phyloP scores from a whole-genome alignment of 2,797 vertebrate species.

The Chelon auratus region DNA sequence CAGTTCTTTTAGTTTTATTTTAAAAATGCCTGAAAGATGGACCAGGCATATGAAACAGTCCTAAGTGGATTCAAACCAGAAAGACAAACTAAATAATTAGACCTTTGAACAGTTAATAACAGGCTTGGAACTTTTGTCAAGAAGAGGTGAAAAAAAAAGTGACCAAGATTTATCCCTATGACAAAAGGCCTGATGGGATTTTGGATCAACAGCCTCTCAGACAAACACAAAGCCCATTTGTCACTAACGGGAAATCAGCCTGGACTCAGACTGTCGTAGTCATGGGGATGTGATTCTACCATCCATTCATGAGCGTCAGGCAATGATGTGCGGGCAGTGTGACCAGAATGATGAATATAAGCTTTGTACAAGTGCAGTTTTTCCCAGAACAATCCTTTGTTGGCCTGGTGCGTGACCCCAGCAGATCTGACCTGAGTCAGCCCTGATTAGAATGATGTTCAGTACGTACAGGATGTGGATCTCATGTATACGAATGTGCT shows the following conservation, averaged over 20 bases:
- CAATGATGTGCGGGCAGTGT: conserved; percentile 31
- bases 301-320: conserved; percentile 18
- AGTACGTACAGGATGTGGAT: neutral
- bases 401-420: conserved; percentile 32
- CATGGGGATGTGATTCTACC: conserved; percentile 65
- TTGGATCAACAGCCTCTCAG: conserved; percentile 26
- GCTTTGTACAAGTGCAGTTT: conserved; percentile 61
- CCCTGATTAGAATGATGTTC: conserved; percentile 25
- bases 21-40: neutral
- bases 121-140: conserved; percentile 13
- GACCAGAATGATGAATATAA: conserved; percentile 53
- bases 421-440: conserved; percentile 29
- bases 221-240: conserved; percentile 46
- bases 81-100: neutral
- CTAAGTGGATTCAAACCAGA: neutral
- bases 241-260: conserved; percentile 45
- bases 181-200: conserved; percentile 29
- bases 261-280: conserved; percentile 41
- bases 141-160: conserved; percentile 12
- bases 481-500: neutral
- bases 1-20: no score
- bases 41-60: neutral
- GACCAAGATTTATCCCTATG: conserved; percentile 11
- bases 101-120: conserved; percentile 1
- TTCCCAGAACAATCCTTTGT: conserved; percentile 66